Base-by-base conservation (phyloP, 2,888 invertebrate species). In the Rhamphomyia laevipes region DNA sequence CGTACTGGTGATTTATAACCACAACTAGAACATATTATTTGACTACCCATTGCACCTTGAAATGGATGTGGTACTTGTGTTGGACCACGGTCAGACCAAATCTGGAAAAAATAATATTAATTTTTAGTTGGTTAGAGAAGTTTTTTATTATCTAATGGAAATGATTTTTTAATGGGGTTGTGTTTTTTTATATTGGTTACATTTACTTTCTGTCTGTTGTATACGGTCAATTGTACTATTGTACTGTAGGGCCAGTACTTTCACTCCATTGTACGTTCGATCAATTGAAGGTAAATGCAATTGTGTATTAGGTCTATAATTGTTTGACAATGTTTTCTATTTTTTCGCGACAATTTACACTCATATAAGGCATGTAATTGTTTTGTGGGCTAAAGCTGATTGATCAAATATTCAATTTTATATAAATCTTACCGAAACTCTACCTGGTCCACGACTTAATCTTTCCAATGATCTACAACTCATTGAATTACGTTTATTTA, bases 1-100 rank as follows among this genome's bases (percentile, higher is more conserved):
- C 86, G 82, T n/a, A 92, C 84, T 1, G 89, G 82, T 53, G 86
- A 86, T 84, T 90, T 74, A 38, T 58, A 61, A 43, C 80, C 78
- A 66, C 87, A 88, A 48, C 77, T 76, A 33, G 80, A 80, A 63
- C 88, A 88, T 52, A 81, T 75, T 45, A 87, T 73, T 70, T 86
- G 86, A 63, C 82, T 86, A 46, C 86, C 85, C 53, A 86, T 71
- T 30, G 85, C 77, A 21, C 87, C 87, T 51, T 80, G 77, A 64
- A 86, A 86, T 2, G 87, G 86, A 65, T 83, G 78, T 11, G 77
- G 71, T 35, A 72, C 65, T 58, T 70, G 64, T 47, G 72, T 69
- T 33, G 75, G 75, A 50, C 76, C 73, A 49, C 74, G 66, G 47
- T 66, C 68, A 2, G 65, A 64, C 70, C 70, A 71, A 43, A 69